Evolutionary conservation across 2,113 vertebrate genomes (phyloP).

Genomic region (Chaenocephalus aceratus): DNA sequence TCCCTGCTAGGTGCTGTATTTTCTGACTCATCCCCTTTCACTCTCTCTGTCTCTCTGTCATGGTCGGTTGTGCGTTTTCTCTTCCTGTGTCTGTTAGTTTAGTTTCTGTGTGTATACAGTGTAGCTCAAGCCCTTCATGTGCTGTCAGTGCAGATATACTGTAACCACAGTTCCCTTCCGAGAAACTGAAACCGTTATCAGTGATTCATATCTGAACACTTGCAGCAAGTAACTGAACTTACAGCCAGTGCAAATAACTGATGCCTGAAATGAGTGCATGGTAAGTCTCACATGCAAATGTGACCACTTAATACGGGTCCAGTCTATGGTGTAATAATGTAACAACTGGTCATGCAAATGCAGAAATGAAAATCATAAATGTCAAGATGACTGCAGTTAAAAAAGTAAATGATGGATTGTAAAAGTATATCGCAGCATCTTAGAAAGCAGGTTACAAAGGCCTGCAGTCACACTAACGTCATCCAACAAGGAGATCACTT

Average conservation of each 20-base stretch:
- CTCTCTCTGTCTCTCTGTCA: background rate
- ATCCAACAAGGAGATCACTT: background rate
- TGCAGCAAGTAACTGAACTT: background rate
- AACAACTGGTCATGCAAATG: too few species aligned
- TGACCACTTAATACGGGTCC: background rate
- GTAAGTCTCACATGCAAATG: constrained; percentile 38
- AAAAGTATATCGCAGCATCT: background rate
- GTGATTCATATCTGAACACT: background rate
- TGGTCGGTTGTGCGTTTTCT: background rate
- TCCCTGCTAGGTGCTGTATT: constrained; percentile 61
- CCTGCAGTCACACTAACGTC: background rate
- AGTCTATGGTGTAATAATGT: too few species aligned
- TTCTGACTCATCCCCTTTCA: constrained; percentile 43
- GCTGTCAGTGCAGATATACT: background rate
- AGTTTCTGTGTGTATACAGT: background rate
- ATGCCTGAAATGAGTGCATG: background rate
- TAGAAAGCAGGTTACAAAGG: background rate
- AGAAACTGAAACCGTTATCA: background rate
- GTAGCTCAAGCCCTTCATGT: background rate
- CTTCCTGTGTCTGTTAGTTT: background rate
- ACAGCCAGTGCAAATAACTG: background rate
- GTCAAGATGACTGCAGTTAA: background rate
- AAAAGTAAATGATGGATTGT: constrained; percentile 5
- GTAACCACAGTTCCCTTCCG: background rate
- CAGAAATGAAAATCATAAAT: too few species aligned